Evolutionary conservation across 2,113 vertebrate species (phyloP).

Genomic region (Lepus americanus): DNA sequence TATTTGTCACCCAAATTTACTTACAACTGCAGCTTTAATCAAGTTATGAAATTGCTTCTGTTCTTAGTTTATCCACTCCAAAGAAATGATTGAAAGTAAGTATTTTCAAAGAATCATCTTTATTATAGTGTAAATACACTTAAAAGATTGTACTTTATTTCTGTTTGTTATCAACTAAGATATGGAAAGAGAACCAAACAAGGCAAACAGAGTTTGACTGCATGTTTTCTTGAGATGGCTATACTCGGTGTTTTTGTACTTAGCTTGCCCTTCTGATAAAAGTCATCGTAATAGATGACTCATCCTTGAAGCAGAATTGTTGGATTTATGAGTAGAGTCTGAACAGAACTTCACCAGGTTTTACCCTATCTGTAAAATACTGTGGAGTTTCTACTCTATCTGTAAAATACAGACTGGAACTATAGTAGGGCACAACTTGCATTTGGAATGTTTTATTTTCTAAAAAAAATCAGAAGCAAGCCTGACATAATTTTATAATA

Average conservation of each 20-base stretch:
- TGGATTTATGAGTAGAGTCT: background rate
- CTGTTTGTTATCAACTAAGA: slow-evolving; percentile 51
- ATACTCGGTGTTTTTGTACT: background rate
- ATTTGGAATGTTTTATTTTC: background rate
- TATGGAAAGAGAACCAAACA: slow-evolving; percentile 49
- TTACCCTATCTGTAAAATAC: background rate
- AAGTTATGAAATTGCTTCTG: slow-evolving; percentile 82
- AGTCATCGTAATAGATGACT: slow-evolving; percentile 48
- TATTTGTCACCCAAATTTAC: slow-evolving; percentile 86
- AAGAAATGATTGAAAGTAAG: slow-evolving; percentile 76
- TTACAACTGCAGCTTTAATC: slow-evolving; percentile 82
- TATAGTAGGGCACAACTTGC: background rate
- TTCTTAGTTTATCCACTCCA: slow-evolving; percentile 74
- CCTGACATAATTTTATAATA: background rate
- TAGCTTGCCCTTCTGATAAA: slow-evolving; percentile 53
- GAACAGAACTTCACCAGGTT: background rate
- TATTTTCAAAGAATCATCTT: slow-evolving; percentile 65
- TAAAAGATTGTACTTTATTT: slow-evolving; percentile 67
- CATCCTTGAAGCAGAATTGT: slow-evolving; percentile 47
- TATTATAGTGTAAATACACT: background rate
- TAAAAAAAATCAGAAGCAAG: slow-evolving; percentile 17
- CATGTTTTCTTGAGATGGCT: slow-evolving; percentile 18
- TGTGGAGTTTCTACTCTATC: background rate
- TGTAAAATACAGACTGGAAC: slow-evolving; percentile 12
- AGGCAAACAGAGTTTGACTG: slow-evolving; percentile 58